Evolutionary conservation across 37 sponge, comb jelly and placozoan genomes (phyloP), one percentile per base, ranked within the genome.

Genomic region (Theonella swinhoei): DNA sequence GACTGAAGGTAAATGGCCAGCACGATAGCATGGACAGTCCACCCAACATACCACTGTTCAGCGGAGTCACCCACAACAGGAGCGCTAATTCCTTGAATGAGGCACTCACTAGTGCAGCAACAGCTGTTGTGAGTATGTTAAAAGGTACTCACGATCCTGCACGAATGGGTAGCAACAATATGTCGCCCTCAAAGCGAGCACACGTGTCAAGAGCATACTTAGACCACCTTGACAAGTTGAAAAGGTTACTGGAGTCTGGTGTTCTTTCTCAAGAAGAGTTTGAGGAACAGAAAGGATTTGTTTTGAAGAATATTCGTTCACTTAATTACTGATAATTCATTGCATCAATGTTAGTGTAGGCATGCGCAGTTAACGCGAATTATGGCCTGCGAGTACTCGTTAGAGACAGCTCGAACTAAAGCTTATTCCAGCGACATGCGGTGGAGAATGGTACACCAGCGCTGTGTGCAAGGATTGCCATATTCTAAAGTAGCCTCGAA

Each of bases 371-470:
- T n/a, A n/a, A n/a, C n/a, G n/a, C n/a, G n/a, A n/a, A n/a, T n/a
- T n/a, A n/a, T n/a, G n/a, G n/a, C n/a, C n/a, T n/a, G n/a, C n/a
- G n/a, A n/a, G n/a, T n/a, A n/a, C n/a, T n/a, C n/a, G n/a, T n/a
- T n/a, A n/a, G n/a, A n/a, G n/a, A n/a, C n/a, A n/a, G n/a, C n/a
- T n/a, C n/a, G n/a, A n/a, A n/a, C n/a, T n/a, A n/a, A n/a, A n/a
- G n/a, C n/a, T n/a, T n/a, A n/a, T n/a, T 73, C 74, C 7, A 73
- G 74, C 30, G 74, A 73, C 34, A 22, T 76, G 5, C 54, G 76
- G 34, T 76, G 76, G 76, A 76, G 76, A 29, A 76, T 76, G 62
- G 62, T 76, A 60, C 32, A 76, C 62, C 76, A 76, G 62, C 54
- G 76, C 22, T 76, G 61, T 54, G 36, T 29, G 11, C 62, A 60